A percentile compares a stretch with the other conserved stretches of the same genome.
These are phyloP conservation scores for Tichodroma muraria DNA, from an alignment of 2,113 vertebrate genomes.

Conservation along the genomic window DNA sequence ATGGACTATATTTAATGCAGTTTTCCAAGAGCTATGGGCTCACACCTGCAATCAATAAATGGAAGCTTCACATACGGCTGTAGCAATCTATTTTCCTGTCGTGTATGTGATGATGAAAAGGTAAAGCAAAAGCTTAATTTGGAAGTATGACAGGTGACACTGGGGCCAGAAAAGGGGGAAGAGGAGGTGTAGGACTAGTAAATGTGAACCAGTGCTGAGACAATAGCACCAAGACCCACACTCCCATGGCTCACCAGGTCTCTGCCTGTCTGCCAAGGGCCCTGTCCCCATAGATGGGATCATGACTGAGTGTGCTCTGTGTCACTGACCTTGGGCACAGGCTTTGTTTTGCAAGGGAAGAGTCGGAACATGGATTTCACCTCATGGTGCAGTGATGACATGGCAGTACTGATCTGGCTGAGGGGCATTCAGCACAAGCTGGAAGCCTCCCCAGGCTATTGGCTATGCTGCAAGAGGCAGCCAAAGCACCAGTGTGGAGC, in stretches of 20 bases:
- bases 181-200: neutral
- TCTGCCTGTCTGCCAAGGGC: neutral
- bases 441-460: neutral
- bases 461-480: neutral
- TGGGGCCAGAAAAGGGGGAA: neutral
- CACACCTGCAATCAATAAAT: neutral
- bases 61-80: neutral
- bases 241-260: neutral
- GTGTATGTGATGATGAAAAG: neutral
- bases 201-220: neutral
- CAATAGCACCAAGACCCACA: neutral
- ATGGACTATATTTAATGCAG: neutral
- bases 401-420: neutral
- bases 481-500: neutral
- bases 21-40: neutral
- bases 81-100: neutral
- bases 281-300: fast-evolving
- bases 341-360: neutral
- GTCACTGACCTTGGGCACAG: neutral
- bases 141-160: neutral
- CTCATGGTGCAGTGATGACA: neutral
- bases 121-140: neutral
- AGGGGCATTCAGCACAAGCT: neutral
- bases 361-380: neutral
- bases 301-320: fast-evolving